These are phyloP conservation scores for Kryptolebias marmoratus DNA, from an alignment of 2,113 vertebrate genomes.

Conservation along the genomic window DNA sequence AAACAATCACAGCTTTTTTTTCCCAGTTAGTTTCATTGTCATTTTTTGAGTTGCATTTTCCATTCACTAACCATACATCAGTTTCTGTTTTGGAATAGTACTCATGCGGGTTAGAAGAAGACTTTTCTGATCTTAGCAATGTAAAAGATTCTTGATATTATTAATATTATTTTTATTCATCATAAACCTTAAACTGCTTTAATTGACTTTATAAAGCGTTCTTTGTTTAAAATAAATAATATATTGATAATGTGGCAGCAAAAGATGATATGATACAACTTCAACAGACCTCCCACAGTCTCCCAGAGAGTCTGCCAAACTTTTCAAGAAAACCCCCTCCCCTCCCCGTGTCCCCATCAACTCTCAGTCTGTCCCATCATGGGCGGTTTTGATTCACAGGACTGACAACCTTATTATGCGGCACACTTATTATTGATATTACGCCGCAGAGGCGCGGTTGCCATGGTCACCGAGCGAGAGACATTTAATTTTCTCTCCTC, in stretches of 20 bases:
- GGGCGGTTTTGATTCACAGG: slow-evolving; percentile 92
- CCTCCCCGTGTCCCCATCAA: not conserved
- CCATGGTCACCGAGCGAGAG: slow-evolving; percentile 99
- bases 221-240: not conserved
- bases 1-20: too few relatives aligned
- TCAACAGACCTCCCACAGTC: slow-evolving; percentile 22
- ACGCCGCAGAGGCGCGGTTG: slow-evolving; percentile 94
- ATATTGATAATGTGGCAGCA: not conserved
- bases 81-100: too few relatives aligned
- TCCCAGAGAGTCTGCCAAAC: slow-evolving; percentile 52
- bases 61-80: too few relatives aligned
- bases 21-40: too few relatives aligned
- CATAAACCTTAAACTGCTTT: too few relatives aligned
- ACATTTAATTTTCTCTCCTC: slow-evolving; percentile 99
- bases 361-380: slow-evolving; percentile 57
- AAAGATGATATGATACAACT: not conserved
- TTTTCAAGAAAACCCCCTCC: slow-evolving; percentile 42
- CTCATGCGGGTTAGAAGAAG: too few relatives aligned
- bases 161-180: too few relatives aligned
- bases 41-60: too few relatives aligned
- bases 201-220: not conserved
- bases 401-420: slow-evolving; percentile 99
- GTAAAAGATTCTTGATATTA: too few relatives aligned
- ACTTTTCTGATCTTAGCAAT: too few relatives aligned
- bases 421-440: slow-evolving; percentile 99